Evolutionary conservation across 2,888 invertebrate species (phyloP), one percentile per base, ranked within the genome.

Genomic region (Cephonodes hylas): DNA sequence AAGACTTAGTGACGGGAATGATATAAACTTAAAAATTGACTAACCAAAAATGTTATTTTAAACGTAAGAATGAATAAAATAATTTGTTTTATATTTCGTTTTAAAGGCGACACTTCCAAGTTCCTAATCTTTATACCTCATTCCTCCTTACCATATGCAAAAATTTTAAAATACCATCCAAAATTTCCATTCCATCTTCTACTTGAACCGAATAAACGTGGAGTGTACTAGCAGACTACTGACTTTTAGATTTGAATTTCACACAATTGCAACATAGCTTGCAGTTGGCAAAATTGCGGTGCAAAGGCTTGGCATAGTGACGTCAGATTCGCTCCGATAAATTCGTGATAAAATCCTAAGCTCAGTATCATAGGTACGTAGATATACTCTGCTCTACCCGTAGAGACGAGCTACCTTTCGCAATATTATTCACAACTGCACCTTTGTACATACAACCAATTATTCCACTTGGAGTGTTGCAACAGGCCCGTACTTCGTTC

Each of bases 381-480:
- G 34, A 34, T n/a, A n/a, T n/a, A n/a, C n/a, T n/a, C n/a, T n/a
- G n/a, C 38, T 38, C 38, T 31, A 6, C 31, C 31, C n/a, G 38
- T 25, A 46, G 22, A 10, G 22, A 15, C n/a, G 8, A 45, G 31
- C 13, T 20, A 31, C 27, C 22, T 31, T 27, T 48, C 1, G 27
- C 25, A 48, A 48, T 25, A 44, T 58, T 58, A 58, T 58, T 58
- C 58, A 42, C 42, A 38, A 42, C 42, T 58, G 42, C 45, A 45
- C 59, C 44, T 59, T 59, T 59, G 20, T 45, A 42, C 20, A 27
- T 31, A 59, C 45, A 27, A 45, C 27, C 44, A 45, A 31, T 59
- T 59, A 25, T 58, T 58, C 58, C 58, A 58, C 58, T 42, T 58
- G 58, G 42, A 38, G 42, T 13, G 22, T 23, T 42, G 22, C 38